Conservation (phyloP, 2,113 vertebrate species). For the Amblyopsis rosae region DNA sequence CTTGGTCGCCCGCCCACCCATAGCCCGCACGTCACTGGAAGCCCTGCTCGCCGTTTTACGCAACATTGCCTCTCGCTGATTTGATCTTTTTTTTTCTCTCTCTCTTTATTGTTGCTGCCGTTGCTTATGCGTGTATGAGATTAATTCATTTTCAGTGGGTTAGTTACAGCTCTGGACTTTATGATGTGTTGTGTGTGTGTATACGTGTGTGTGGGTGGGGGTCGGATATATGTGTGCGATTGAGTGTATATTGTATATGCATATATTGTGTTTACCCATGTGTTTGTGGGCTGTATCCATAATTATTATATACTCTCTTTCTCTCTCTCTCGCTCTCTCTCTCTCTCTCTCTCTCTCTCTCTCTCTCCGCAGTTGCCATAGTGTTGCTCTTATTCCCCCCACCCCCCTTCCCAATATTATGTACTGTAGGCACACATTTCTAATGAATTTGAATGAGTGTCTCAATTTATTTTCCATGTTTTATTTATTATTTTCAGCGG, state of each 20-base stretch:
- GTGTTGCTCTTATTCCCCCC: constrained; percentile 36
- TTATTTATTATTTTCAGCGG: constrained; percentile 79
- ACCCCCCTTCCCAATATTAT: constrained; percentile 60
- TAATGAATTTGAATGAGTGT: constrained; percentile 81
- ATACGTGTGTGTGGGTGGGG: constrained; percentile 1
- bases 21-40: constrained; percentile 25
- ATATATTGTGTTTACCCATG: constrained; percentile 16
- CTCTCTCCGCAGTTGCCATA: constrained; percentile 29
- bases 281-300: constrained; percentile 36
- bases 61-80: constrained; percentile 59
- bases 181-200: background rate
- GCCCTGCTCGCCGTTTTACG: constrained; percentile 41
- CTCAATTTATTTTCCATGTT: constrained; percentile 81
- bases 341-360: too few species aligned
- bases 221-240: constrained; percentile 7
- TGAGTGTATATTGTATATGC: constrained; percentile 12
- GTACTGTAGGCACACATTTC: constrained; percentile 69
- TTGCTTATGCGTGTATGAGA: constrained; percentile 33
- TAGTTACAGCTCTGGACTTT: constrained; percentile 23
- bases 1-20: constrained; percentile 32
- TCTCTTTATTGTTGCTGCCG: constrained; percentile 48
- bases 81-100: constrained; percentile 44
- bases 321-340: too few species aligned
- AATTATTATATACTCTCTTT: constrained; percentile 34
- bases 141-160: constrained; percentile 46